Evolutionary conservation across 2,113 vertebrate genomes (phyloP).

Genomic region (Sorex fumeus): DNA sequence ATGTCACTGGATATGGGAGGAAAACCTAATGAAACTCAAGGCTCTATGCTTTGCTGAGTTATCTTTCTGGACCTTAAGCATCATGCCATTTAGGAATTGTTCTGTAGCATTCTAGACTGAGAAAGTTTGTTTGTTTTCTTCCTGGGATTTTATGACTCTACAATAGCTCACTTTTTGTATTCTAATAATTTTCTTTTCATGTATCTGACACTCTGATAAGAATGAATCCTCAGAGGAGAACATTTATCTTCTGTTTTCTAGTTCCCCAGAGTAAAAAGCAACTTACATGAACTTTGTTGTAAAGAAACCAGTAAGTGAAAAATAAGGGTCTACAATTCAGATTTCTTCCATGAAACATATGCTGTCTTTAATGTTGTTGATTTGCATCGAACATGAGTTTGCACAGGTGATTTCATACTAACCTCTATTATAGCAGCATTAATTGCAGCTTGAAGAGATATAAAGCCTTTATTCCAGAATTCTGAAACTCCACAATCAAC

Average conservation of each 20-base stretch:
- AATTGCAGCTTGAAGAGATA: conserved; percentile 87
- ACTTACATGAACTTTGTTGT: neutral
- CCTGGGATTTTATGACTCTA: neutral
- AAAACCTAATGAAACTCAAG: too few species aligned
- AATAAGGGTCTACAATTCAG: neutral
- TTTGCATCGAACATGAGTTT: neutral
- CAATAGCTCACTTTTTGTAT: neutral
- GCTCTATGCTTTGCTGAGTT: too few species aligned
- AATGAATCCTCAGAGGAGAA: neutral
- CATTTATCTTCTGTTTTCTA: neutral
- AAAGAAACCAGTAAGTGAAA: neutral
- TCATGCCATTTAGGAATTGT: neutral
- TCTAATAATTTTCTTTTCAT: neutral
- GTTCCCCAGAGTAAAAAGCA: neutral
- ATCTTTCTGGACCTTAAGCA: neutral
- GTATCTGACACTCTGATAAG: neutral
- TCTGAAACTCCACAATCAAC: conserved; percentile 39
- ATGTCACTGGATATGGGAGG: too few species aligned
- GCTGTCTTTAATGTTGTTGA: neutral
- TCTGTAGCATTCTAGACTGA: neutral
- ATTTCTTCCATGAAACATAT: neutral
- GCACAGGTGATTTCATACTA: conserved; percentile 53
- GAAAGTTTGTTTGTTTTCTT: neutral
- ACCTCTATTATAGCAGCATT: conserved; percentile 89
- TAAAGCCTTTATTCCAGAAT: conserved; percentile 84